Conservation (phyloP, 2,113 vertebrate genomes). For the Equus przewalskii region DNA sequence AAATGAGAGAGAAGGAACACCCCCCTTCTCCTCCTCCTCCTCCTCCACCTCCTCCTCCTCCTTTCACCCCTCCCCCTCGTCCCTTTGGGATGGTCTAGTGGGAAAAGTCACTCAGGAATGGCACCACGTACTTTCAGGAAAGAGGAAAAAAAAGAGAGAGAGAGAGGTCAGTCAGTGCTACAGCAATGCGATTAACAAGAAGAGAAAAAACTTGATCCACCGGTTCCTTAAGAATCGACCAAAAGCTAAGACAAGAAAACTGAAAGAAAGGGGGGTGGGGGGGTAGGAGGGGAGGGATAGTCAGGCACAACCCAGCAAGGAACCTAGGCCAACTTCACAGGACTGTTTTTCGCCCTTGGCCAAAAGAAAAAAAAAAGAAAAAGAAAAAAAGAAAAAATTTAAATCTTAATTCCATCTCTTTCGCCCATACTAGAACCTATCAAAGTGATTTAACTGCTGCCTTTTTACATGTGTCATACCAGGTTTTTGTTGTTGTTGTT, state of each 20-base stretch:
- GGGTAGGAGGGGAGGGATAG: conserved; percentile 58
- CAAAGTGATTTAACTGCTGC: conserved; percentile 86
- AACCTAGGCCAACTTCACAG: conserved; percentile 87
- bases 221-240: conserved; percentile 95
- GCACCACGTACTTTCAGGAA: conserved; percentile 90
- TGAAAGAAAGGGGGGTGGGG: conserved; percentile 73
- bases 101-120: conserved; percentile 89
- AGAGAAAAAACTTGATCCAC: conserved; percentile 98
- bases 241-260: conserved; percentile 87
- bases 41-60: conserved; percentile 52
- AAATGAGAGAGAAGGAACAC: conserved; percentile 83
- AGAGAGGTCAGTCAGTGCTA: conserved; percentile 89
- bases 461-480: conserved; percentile 74
- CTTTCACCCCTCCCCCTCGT: conserved; percentile 76
- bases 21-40: conserved; percentile 61
- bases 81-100: conserved; percentile 87
- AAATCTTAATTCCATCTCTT: conserved; percentile 80
- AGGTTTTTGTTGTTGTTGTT: not conserved
- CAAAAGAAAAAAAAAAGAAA: conserved; percentile 30
- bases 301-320: conserved; percentile 85
- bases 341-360: conserved; percentile 87
- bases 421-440: conserved; percentile 84
- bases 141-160: conserved; percentile 82
- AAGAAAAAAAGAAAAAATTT: conserved; percentile 30
- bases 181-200: conserved; percentile 91